Percentiles rank a stretch among this genome's conserved stretches.
Conservation (phyloP, 2,888 invertebrate genomes). For the Tenthredo mesomela region DNA sequence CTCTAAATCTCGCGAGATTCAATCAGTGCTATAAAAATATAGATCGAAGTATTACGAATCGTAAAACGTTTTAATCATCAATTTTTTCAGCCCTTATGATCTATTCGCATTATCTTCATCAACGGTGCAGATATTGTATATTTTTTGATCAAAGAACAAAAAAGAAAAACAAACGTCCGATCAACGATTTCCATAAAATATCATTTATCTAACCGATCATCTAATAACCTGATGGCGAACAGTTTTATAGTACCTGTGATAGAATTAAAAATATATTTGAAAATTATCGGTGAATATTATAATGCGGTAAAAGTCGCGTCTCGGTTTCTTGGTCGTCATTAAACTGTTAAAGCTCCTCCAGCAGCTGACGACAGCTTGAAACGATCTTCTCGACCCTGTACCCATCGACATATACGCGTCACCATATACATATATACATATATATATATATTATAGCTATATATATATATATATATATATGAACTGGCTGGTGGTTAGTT, state of each 20-base stretch:
- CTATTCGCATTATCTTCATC: neutral
- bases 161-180: neutral
- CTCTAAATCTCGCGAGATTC: no score
- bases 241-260: neutral
- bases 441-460: no score
- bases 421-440: neutral
- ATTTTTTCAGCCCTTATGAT: neutral
- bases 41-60: neutral
- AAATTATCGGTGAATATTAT: neutral
- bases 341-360: constrained; percentile 5
- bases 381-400: neutral
- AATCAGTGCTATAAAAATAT: neutral
- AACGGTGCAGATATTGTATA: neutral
- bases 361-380: constrained; percentile 10
- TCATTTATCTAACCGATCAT: neutral
- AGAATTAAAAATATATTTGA: neutral
- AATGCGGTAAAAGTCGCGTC: neutral
- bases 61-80: neutral
- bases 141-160: neutral
- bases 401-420: constrained; percentile 15
- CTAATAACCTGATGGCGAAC: neutral
- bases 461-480: no score
- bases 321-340: neutral
- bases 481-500: constrained; percentile 11
- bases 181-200: neutral